Evolutionary conservation across 2,113 vertebrate genomes (phyloP).

Genomic region (Albula goreensis): DNA sequence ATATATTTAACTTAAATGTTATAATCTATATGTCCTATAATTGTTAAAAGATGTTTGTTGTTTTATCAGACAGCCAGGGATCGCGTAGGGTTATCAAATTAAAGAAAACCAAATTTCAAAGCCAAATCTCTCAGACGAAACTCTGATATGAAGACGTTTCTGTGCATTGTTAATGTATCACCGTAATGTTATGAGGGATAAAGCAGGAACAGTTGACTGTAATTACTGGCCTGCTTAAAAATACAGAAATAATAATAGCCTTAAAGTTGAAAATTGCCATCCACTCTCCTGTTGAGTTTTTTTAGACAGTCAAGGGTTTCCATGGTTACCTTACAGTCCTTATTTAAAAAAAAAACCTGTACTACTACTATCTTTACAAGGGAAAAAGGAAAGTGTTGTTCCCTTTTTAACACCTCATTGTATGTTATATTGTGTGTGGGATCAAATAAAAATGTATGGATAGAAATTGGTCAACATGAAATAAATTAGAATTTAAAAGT

Average conservation of each 20-base stretch:
- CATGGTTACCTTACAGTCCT: not conserved
- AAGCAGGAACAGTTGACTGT: not conserved
- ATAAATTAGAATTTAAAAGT: too few relatives aligned
- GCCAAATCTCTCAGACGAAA: not conserved
- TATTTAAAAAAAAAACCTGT: not conserved
- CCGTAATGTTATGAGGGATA: not conserved
- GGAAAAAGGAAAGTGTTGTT: not conserved
- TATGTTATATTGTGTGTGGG: not conserved
- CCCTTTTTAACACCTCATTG: not conserved
- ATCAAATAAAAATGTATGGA: not conserved
- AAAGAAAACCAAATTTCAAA: too few relatives aligned
- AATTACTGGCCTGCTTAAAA: not conserved
- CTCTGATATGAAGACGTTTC: not conserved
- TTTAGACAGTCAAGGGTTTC: not conserved
- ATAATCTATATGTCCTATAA: too few relatives aligned
- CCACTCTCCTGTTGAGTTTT: not conserved
- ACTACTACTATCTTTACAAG: not conserved
- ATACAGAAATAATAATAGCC: constrained; percentile 2
- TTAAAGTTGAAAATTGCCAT: not conserved
- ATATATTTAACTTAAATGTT: too few relatives aligned
- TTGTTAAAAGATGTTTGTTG: too few relatives aligned
- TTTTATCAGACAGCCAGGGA: too few relatives aligned
- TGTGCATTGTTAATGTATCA: not conserved
- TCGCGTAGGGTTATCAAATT: too few relatives aligned
- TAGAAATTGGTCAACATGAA: not conserved